phyloP scores from a whole-genome alignment of 2,113 vertebrate genomes.

The Egretta garzetta region DNA sequence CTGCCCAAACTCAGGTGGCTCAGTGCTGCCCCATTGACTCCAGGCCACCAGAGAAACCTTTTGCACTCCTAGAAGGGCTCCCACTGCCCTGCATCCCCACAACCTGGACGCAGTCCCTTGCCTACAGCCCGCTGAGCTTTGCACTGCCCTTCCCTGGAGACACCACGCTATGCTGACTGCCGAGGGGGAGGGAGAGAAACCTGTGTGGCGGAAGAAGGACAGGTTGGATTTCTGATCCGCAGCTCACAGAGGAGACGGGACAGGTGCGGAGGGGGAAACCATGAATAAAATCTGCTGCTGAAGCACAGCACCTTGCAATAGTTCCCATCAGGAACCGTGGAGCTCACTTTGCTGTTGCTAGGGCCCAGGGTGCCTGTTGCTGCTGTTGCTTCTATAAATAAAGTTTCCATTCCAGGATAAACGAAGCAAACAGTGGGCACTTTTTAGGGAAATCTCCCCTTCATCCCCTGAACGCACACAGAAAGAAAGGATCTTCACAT shows the following conservation, averaged over 20 bases:
- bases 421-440: not conserved
- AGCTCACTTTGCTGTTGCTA: conserved; percentile 43
- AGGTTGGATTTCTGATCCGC: not conserved
- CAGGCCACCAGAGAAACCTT: not conserved
- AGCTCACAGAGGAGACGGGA: not conserved
- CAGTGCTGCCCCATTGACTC: not conserved
- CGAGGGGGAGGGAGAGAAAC: accelerated
- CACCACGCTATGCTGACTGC: not conserved
- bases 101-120: accelerated
- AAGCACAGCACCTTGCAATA: not conserved
- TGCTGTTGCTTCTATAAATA: conserved; percentile 34
- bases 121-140: not conserved
- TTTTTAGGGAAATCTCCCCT: conserved; percentile 1
- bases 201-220: not conserved
- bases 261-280: not conserved
- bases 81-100: not conserved
- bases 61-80: not conserved
- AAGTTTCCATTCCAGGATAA: conserved; percentile 36
- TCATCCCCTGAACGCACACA: not conserved
- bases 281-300: not conserved
- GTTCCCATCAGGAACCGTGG: not conserved
- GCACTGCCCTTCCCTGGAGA: not conserved
- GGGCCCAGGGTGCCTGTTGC: not conserved
- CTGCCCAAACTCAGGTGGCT: not conserved
- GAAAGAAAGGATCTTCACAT: not conserved